Evolutionary conservation across 2,797 vertebrate species (phyloP), one percentile per base, ranked within the genome.

Genomic region (Vespertilio murinus): DNA sequence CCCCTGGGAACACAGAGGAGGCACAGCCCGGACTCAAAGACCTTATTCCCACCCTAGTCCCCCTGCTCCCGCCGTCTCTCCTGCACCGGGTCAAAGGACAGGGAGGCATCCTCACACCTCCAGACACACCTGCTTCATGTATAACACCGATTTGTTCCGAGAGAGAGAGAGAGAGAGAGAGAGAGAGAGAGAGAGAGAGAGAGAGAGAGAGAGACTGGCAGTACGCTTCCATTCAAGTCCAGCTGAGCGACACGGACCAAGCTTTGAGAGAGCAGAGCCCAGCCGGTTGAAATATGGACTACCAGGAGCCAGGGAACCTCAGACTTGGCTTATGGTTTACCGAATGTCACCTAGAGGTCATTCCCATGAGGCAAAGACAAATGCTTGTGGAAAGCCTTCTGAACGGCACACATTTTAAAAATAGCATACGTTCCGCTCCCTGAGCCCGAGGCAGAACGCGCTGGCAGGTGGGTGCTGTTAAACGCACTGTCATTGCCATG

Each of bases 181-280:
- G 17, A 22, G 11, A 33, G 8, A 28, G 17, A 22, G n/a, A n/a
- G 0, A 61, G 17, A 42, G 40, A 79, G 0, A 61, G 17, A 42
- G 40, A 79, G 0, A 61, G 17, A 42, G 40, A 79, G 11, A 33
- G 8, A 28, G 17, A 22, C 20, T 23, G 14, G 56, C 30, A 35
- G 22, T 28, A 3, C 0, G 47, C 6, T 35, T 79, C 22, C 3
- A 40, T 85, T 73, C 25, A 49, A 52, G 47, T n/a, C 16, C 40
- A 35, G 40, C 5, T 30, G 5, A 49, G 23, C 30, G 23, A 67
- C 10, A 6, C 1, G 18, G 35, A 59, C 0, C 25, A 3, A 4
- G 9, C 33, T 52, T 75, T 17, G 16, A 38, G 85, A 22, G 25
- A 14, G 20, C 59, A 42, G 49, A 49, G 6, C 17, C 30, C 3